phyloP scores from a whole-genome alignment of 2,797 vertebrate species.

The Gephyroberyx darwinii region DNA sequence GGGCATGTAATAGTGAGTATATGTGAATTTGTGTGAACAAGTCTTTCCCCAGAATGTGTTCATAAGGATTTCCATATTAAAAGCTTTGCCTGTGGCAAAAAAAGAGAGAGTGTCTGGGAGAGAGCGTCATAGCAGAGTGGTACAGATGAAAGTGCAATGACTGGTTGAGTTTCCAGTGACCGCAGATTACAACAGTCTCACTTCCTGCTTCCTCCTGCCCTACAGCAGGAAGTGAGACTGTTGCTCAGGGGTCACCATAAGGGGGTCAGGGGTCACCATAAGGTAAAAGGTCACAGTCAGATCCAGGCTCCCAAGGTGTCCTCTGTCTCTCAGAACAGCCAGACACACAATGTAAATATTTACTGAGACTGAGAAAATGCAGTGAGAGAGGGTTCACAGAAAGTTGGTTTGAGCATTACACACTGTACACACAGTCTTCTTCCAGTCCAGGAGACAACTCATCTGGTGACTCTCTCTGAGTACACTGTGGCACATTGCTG shows the following conservation, averaged over 20 bases:
- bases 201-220: too few species aligned
- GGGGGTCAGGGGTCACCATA: conserved; percentile 5
- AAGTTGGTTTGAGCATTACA: conserved; percentile 1
- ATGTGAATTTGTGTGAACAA: conserved; percentile 2
- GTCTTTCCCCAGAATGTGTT: conserved; percentile 23
- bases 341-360: conserved; percentile 73
- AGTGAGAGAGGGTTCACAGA: conserved; percentile 11
- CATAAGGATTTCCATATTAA: conserved; percentile 16
- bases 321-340: conserved; percentile 45
- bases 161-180: background rate
- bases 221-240: too few species aligned
- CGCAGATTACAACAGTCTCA: background rate
- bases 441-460: conserved; percentile 12
- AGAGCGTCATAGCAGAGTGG: background rate
- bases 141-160: background rate
- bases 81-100: conserved; percentile 29
- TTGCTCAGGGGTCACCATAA: too few species aligned
- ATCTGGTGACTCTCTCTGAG: conserved; percentile 20
- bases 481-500: background rate
- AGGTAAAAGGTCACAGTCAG: conserved; percentile 51
- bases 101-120: conserved; percentile 8
- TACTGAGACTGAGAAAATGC: conserved; percentile 30
- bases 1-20: background rate
- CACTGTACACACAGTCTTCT: background rate
- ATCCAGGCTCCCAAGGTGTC: conserved; percentile 38